Percentiles rank a stretch among this genome's conserved stretches.
phyloP scores from a whole-genome alignment of 1,140 invertebrate species.

The Orius laevigatus region DNA sequence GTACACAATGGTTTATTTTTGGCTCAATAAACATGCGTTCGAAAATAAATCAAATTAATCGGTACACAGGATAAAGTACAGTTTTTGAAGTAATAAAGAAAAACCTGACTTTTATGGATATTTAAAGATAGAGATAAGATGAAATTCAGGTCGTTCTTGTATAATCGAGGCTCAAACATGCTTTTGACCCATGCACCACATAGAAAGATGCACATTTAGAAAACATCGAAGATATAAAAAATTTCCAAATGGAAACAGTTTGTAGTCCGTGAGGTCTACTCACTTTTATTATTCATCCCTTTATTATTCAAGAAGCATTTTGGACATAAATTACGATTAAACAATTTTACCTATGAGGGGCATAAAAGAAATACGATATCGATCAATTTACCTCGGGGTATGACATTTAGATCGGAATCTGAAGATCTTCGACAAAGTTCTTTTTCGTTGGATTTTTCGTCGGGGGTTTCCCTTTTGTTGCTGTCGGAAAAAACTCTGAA shows the following conservation, averaged over 20 bases:
- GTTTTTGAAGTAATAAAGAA: too few species aligned
- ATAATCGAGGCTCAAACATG: not conserved
- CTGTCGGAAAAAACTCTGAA: slow-evolving; percentile 1
- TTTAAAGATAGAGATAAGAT: too few species aligned
- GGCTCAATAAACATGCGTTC: too few species aligned
- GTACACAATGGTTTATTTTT: too few species aligned
- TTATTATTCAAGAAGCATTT: slow-evolving; percentile 11
- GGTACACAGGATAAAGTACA: too few species aligned
- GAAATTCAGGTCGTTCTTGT: too few species aligned
- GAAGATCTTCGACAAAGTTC: slow-evolving; percentile 50
- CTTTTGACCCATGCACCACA: slow-evolving; percentile 8
- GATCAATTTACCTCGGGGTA: slow-evolving; percentile 61
- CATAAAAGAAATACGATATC: slow-evolving; percentile 4
- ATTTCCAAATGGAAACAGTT: not conserved
- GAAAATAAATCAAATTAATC: too few species aligned
- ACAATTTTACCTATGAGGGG: slow-evolving; percentile 7
- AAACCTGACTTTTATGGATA: too few species aligned
- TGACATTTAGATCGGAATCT: slow-evolving; percentile 82
- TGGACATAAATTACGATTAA: slow-evolving; percentile 8
- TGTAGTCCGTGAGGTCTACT: slow-evolving; percentile 13
- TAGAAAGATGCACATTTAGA: not conserved
- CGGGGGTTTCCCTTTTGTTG: not conserved
- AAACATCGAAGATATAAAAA: slow-evolving; percentile 4
- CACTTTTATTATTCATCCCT: slow-evolving; percentile 17
- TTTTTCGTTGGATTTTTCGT: slow-evolving; percentile 34